Evolutionary conservation across 2,113 vertebrate species (phyloP), one percentile per base, ranked within the genome.

Genomic region (Onychostoma macrolepis): DNA sequence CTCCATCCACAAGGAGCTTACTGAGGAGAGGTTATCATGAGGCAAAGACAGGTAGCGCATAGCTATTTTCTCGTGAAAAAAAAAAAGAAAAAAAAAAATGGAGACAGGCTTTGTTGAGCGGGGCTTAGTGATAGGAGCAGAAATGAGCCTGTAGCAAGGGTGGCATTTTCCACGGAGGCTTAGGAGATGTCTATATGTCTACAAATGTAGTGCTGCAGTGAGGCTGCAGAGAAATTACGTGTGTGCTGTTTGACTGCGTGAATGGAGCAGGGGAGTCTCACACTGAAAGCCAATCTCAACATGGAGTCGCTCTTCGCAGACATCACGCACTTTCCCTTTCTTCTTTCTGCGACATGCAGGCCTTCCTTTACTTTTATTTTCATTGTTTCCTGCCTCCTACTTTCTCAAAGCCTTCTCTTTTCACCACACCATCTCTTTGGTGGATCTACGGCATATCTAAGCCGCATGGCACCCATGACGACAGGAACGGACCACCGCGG

Each of bases 61-160:
- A 88, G 69, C 86, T 74, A 84, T 84, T 84, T 83, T 88, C 84
- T 84, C 83, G 91, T 19, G 0, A 89, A 89, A 90, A 28, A 86
- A 91, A 90, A 72, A 85, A n/a, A n/a, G n/a, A n/a, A 90, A 79
- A 78, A 82, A 77, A 50, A 88, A 89, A 90, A 80, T 78, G 61
- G 30, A 7, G 71, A 1, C 6, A 12, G 38, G 71, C 89, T 80
- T 10, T 61, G 41, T 86, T 30, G 71, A 84, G 80, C 56, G 17
- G 83, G 74, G 80, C 43, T 13, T 74, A 56, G 75, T 72, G 36
- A 82, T 38, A 69, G 26, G 58, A 77, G 71, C 61, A 79, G 67
- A 43, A 69, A 77, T 67, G 58, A 79, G 74, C 79, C 41, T 79
- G 45, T 71, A 69, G 30, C 48, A 61, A 63, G n/a, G 33, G 28